Evolutionary conservation across 2,888 invertebrate species (phyloP), one percentile per base, ranked within the genome.

Genomic region (Amphipyra tragopoginis): DNA sequence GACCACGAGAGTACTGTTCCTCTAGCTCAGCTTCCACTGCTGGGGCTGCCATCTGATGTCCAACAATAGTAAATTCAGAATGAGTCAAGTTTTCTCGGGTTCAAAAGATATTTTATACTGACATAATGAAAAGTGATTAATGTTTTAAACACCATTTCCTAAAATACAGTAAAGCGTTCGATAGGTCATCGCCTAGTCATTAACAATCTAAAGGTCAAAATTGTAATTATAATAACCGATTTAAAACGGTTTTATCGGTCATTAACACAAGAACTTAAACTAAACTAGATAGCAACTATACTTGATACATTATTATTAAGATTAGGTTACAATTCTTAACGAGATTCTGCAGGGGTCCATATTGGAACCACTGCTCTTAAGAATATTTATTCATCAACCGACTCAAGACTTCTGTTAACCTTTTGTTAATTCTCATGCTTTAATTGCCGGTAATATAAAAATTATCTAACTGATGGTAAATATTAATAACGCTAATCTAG

Each of bases 11-110:
- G 72, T 77, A 84, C 69, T 72, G 78, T 58, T 87, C 87, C 54
- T 86, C 88, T 36, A 78, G 76, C 65, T 86, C 90, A 45, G 87
- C 88, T 71, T 88, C 89, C 56, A 87, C 85, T 1, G 82, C 89
- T 2, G 82, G 79, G n/a, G 79, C 81, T 14, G 79, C 82, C 38
- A 73, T 57, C 64, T 80, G 64, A 64, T 36, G 10, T 9, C 11
- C 11, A 8, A 36, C 2, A 29, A 29, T 29, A 29, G 5, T 29
- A 29, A 7, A 29, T 29, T 7, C 29, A 29, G 29, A 29, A 29
- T 29, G 5, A 29, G 29, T 29, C 29, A 29, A 29, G 10, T 8
- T 36, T 36, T 7, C 2, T 29, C 7, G n/a, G 6, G 0, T 43
- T 8, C 5, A 26, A n/a, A 43, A 43, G 11, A 11, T 21, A 26